phyloP scores from a whole-genome alignment of 2,113 vertebrate genomes.

The Microtus montanus region DNA sequence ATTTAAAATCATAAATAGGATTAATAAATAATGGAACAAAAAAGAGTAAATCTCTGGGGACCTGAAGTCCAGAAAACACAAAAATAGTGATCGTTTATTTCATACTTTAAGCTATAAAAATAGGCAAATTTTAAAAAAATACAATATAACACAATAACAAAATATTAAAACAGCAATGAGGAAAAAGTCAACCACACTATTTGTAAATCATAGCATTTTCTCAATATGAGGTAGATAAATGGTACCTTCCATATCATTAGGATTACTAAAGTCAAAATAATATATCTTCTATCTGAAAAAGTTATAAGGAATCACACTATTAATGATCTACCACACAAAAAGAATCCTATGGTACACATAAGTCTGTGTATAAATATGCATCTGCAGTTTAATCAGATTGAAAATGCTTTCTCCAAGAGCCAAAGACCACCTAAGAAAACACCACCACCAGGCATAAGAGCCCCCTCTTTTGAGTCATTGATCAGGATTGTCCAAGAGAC shows the following conservation, averaged over 20 bases:
- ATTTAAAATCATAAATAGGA: constrained; percentile 41
- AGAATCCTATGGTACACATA: background rate
- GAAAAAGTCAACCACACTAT: constrained; percentile 26
- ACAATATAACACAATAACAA: constrained; percentile 43
- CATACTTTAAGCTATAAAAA: background rate
- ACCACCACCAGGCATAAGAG: background rate
- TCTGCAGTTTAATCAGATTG: background rate
- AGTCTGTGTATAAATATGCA: background rate
- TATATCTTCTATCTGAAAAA: constrained; percentile 21
- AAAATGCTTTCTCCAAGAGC: background rate
- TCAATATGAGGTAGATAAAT: background rate
- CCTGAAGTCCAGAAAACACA: constrained; percentile 4
- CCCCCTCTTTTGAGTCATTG: background rate
- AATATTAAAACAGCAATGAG: constrained; percentile 45
- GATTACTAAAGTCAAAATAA: constrained; percentile 37
- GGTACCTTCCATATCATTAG: background rate
- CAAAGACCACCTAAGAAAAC: background rate
- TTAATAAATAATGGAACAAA: constrained; percentile 55
- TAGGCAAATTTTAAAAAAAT: constrained; percentile 42
- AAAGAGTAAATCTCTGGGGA: background rate
- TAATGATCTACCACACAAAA: background rate
- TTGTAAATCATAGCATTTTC: constrained; percentile 34
- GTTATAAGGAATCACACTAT: background rate
- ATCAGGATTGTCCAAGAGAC: background rate
- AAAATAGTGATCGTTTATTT: constrained; percentile 11